Conservation (phyloP, 1,140 invertebrate genomes). For the Drosophila triauraria region DNA sequence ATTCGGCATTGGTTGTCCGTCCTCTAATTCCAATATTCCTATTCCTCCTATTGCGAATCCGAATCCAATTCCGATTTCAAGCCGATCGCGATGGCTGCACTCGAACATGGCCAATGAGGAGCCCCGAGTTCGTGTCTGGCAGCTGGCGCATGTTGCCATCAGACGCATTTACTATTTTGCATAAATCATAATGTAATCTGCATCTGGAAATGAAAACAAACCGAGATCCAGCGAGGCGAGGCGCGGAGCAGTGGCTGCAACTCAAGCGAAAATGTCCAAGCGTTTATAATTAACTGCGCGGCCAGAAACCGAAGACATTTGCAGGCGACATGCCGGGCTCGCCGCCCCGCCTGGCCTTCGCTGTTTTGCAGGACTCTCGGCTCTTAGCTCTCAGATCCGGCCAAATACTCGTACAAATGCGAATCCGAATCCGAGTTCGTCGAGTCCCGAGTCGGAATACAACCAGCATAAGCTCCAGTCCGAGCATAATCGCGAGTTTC, state of each 20-base stretch:
- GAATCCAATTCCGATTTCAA: conserved; percentile 22
- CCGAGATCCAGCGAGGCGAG: conserved; percentile 32
- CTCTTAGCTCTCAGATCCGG: conserved; percentile 62
- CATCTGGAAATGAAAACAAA: conserved; percentile 84
- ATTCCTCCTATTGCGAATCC: conserved; percentile 3
- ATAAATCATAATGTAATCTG: conserved; percentile 85
- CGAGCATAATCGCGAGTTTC: conserved; percentile 64
- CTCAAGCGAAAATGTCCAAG: conserved; percentile 82
- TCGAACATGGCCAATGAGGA: conserved; percentile 31
- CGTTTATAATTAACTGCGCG: conserved; percentile 84
- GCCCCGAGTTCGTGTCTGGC: conserved; percentile 38
- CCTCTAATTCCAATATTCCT: conserved; percentile 10
- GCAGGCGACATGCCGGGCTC: conserved; percentile 79
- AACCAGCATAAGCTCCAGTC: conserved; percentile 37
- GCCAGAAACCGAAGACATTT: conserved; percentile 71
- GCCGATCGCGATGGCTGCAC: conserved; percentile 38
- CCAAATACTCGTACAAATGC: conserved; percentile 32
- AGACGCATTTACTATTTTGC: conserved; percentile 85
- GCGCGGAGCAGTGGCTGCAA: conserved; percentile 9
- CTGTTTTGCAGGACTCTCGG: conserved; percentile 49
- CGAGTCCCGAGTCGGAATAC: conserved; percentile 36
- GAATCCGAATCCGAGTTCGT: conserved; percentile 5
- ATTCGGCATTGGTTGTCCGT: conserved; percentile 1
- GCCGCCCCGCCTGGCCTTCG: conserved; percentile 1
- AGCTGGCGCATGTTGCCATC: conserved; percentile 82